Conservation (phyloP, 1,140 invertebrate genomes). For the Euwallacea similis region DNA sequence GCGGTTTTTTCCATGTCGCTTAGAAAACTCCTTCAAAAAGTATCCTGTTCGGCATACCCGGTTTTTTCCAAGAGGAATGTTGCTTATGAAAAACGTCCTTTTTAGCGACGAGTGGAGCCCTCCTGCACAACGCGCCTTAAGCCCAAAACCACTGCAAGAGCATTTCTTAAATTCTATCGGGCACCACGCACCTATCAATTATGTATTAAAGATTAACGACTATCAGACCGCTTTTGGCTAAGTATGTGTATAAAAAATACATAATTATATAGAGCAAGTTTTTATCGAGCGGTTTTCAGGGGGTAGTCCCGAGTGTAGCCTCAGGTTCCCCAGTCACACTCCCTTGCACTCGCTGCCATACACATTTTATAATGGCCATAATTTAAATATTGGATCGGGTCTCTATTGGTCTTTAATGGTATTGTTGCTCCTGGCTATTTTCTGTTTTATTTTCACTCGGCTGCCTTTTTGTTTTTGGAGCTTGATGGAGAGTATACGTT, state of each 20-base stretch:
- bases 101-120: too few species aligned
- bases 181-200: constrained; percentile 54
- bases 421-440: constrained; percentile 35
- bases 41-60: too few species aligned
- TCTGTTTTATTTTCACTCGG: constrained; percentile 19
- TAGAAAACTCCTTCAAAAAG: too few species aligned
- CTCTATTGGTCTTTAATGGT: constrained; percentile 41
- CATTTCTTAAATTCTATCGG: constrained; percentile 54
- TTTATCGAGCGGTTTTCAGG: constrained; percentile 51
- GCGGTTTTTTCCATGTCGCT: too few species aligned
- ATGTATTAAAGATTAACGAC: constrained; percentile 56
- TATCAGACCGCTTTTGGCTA: constrained; percentile 55
- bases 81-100: too few species aligned
- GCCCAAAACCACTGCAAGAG: too few species aligned
- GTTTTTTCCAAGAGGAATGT: too few species aligned
- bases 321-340: constrained; percentile 50
- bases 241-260: constrained; percentile 54
- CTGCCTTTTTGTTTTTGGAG: background rate
- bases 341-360: constrained; percentile 43
- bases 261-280: constrained; percentile 54
- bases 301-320: constrained; percentile 40
- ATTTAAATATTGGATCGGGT: constrained; percentile 47
- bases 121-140: too few species aligned
- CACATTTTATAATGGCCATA: constrained; percentile 49
- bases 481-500: too few species aligned